phyloP scores from a whole-genome alignment of 2,797 vertebrate genomes.

The Hirundo rustica region DNA sequence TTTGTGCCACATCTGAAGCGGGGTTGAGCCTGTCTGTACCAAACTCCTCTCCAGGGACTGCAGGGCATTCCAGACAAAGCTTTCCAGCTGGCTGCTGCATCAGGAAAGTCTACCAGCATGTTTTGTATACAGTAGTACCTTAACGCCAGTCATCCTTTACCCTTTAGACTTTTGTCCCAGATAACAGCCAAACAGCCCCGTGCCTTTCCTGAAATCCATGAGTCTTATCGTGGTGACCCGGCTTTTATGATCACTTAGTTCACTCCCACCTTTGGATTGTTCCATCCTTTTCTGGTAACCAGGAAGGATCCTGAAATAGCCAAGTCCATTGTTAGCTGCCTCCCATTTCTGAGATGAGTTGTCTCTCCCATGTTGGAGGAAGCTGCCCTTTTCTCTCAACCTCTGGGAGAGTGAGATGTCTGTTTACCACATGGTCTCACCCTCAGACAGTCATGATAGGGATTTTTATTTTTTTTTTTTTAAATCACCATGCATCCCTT shows the following conservation, averaged over 20 bases:
- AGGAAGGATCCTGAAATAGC: conserved; percentile 8
- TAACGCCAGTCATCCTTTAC: not conserved
- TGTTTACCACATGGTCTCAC: not conserved
- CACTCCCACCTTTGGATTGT: conserved; percentile 8
- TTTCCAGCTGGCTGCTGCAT: conserved; percentile 24
- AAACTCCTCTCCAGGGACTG: not conserved
- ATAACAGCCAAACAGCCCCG: not conserved
- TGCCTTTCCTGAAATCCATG: not conserved
- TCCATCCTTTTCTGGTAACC: not conserved
- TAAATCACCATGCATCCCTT: not conserved
- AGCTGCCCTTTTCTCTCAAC: not conserved
- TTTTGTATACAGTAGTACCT: not conserved
- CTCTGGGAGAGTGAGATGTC: not conserved
- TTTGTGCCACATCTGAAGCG: not conserved
- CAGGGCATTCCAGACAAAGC: not conserved
- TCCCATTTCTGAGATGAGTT: not conserved
- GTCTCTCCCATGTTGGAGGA: not conserved
- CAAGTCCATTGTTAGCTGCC: not conserved
- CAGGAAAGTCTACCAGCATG: not conserved
- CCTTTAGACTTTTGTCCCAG: conserved; percentile 25
- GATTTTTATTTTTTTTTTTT: not conserved
- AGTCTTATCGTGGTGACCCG: not conserved
- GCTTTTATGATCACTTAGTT: not conserved
- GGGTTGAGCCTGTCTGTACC: rapidly evolving
- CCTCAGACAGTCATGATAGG: not conserved